phyloP scores from a whole-genome alignment of 2,888 invertebrate species.

The Dione vanillae region DNA sequence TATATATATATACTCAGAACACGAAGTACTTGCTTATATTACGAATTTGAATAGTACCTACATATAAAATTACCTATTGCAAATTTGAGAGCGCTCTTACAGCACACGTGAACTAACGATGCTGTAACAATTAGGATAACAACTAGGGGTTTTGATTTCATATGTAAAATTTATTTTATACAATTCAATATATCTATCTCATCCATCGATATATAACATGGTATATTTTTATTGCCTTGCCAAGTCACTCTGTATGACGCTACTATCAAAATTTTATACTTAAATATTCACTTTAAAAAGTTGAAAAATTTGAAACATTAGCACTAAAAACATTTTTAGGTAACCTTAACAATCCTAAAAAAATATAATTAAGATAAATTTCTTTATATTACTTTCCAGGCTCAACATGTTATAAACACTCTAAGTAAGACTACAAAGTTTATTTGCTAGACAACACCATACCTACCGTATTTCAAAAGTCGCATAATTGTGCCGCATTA shows the following conservation, averaged over 20 bases:
- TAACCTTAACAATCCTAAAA: not conserved
- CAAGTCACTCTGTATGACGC: too few relatives aligned
- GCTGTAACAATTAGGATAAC: not conserved
- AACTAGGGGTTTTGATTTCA: not conserved
- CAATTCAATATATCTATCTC: too few relatives aligned
- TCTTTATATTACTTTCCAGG: not conserved
- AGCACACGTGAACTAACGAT: not conserved
- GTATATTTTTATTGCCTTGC: not conserved
- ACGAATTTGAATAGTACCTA: not conserved
- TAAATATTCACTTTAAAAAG: too few relatives aligned
- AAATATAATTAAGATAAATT: constrained; percentile 10
- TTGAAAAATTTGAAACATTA: too few relatives aligned
- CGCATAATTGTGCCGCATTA: constrained; percentile 45
- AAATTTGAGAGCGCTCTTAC: not conserved
- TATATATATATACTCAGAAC: constrained; percentile 1
- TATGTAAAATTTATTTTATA: not conserved
- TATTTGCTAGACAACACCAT: constrained; percentile 30
- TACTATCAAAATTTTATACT: too few relatives aligned
- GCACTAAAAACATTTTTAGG: too few relatives aligned
- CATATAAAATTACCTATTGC: not conserved
- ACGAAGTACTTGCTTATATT: not conserved
- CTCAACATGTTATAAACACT: not conserved
- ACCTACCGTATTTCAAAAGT: constrained; percentile 40
- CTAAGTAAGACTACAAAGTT: constrained; percentile 11
- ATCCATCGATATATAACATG: too few relatives aligned